Conservation (phyloP, 2,888 invertebrate species). For the Amblyteles armatorius region DNA sequence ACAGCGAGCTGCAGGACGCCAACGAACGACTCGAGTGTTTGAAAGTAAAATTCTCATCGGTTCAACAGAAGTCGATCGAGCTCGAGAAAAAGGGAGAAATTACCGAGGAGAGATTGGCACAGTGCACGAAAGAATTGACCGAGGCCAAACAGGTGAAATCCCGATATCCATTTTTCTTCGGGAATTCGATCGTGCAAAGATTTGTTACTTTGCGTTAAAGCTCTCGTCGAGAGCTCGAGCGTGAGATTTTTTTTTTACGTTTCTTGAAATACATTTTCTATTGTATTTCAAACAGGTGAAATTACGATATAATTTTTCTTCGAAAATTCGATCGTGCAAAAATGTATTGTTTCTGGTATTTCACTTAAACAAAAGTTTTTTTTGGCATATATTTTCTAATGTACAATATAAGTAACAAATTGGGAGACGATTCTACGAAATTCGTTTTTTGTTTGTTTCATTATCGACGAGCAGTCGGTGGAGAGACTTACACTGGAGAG, state of each 20-base stretch:
- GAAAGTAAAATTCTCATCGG: slow-evolving; percentile 88
- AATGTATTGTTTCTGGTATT: neutral
- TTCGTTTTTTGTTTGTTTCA: slow-evolving; percentile 3
- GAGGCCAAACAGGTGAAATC: slow-evolving; percentile 87
- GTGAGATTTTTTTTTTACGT: neutral
- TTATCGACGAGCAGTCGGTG: slow-evolving; percentile 81
- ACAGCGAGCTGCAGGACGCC: slow-evolving; percentile 89
- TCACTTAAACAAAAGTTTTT: neutral
- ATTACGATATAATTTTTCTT: too few species aligned
- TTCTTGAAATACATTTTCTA: too few species aligned
- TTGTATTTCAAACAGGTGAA: neutral
- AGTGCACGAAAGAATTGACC: slow-evolving; percentile 88
- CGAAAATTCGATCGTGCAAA: too few species aligned
- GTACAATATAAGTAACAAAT: neutral
- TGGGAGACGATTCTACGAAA: neutral
- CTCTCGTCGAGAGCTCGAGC: neutral
- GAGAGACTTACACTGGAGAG: slow-evolving; percentile 86
- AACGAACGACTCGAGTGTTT: slow-evolving; percentile 89
- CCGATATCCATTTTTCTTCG: slow-evolving; percentile 19
- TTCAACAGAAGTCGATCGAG: slow-evolving; percentile 88
- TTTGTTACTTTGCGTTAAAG: neutral
- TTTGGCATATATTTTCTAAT: neutral
- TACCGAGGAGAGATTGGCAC: slow-evolving; percentile 87
- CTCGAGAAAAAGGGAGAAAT: slow-evolving; percentile 88
- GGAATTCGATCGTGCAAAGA: neutral